phyloP scores from a whole-genome alignment of 2,888 invertebrate species.

The Melieria omissa region DNA sequence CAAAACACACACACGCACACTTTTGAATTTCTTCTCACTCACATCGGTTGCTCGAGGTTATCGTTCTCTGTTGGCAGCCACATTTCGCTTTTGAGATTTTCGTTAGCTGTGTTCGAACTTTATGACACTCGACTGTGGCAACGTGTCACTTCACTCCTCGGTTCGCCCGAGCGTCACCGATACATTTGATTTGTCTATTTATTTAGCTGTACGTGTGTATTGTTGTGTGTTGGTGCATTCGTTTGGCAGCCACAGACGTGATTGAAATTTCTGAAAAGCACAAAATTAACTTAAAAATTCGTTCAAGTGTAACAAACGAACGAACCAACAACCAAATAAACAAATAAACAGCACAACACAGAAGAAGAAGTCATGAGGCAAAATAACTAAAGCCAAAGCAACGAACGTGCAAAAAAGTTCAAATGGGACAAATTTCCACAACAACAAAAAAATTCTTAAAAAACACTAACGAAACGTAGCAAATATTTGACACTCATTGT shows the following conservation, averaged over 20 bases:
- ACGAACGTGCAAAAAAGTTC: constrained; percentile 24
- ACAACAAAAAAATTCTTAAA: constrained; percentile 20
- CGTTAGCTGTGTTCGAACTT: neutral
- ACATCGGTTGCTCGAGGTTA: too few species aligned
- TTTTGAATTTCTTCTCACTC: too few species aligned
- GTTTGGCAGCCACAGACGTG: constrained; percentile 23
- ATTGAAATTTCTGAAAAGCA: constrained; percentile 20
- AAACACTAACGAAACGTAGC: neutral
- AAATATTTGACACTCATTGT: too few species aligned
- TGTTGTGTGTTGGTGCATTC: neutral
- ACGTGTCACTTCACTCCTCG: neutral
- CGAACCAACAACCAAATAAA: neutral
- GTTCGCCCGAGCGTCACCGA: constrained; percentile 7
- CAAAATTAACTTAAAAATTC: constrained; percentile 29
- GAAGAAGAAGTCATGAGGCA: neutral
- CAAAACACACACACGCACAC: too few species aligned
- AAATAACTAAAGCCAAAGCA: constrained; percentile 1
- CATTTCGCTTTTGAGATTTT: neutral
- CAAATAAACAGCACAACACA: neutral
- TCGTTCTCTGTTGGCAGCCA: neutral
- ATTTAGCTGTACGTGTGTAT: neutral
- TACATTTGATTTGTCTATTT: constrained; percentile 18
- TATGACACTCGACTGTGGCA: constrained; percentile 18
- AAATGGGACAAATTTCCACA: neutral
- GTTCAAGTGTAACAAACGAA: constrained; percentile 16